Conservation (phyloP, 2,113 vertebrate genomes). For the Aspiorhynchus laticeps region DNA sequence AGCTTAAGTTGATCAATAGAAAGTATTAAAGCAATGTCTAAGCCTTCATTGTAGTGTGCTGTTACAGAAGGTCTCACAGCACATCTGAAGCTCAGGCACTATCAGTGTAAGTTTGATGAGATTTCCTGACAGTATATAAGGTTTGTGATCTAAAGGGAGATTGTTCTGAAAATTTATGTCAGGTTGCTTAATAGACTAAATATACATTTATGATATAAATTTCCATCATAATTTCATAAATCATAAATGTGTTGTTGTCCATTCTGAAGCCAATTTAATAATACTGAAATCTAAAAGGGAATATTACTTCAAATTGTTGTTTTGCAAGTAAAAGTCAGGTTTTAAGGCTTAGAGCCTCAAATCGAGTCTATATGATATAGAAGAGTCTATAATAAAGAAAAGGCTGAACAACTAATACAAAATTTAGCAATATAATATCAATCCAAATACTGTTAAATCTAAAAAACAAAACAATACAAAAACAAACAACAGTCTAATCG, state of each 20-base stretch:
- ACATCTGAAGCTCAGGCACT: neutral
- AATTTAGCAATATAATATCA: too few species aligned
- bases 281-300: neutral
- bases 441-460: neutral
- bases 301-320: neutral
- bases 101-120: neutral
- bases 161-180: neutral
- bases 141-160: neutral
- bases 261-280: neutral
- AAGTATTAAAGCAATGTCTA: neutral
- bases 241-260: neutral
- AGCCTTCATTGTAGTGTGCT: neutral
- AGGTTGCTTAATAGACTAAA: neutral
- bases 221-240: neutral
- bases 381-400: neutral
- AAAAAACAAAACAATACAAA: too few species aligned
- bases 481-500: neutral
- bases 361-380: neutral
- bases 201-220: neutral
- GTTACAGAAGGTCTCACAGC: neutral
- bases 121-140: neutral
- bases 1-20: neutral
- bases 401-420: neutral
- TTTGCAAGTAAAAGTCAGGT: neutral
- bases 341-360: neutral